Evolutionary conservation across 2,888 invertebrate genomes (phyloP), one percentile per base, ranked within the genome.

Genomic region (Dastarcus helophoroides): DNA sequence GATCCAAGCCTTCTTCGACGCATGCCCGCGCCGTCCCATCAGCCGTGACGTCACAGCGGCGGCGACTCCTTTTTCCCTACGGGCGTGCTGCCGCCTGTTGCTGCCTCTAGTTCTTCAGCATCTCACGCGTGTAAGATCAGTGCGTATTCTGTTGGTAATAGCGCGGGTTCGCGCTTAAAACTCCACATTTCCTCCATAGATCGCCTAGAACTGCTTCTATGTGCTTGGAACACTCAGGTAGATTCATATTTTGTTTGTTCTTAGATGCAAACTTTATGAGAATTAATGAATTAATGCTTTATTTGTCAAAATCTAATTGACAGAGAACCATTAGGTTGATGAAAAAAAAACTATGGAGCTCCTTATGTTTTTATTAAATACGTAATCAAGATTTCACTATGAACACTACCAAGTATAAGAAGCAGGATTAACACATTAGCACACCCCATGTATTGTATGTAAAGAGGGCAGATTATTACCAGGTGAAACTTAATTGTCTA

Each of bases 81-180:
- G 46, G 45, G 48, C 44, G 42, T 50, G 51, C 47, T 48, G 51
- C 54, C 56, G 62, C 62, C 62, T 63, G 62, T 63, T 63, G 62
- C 60, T n/a, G n/a, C n/a, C n/a, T n/a, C n/a, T 63, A 60, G 59
- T 60, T 46, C 49, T 55, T 48, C 57, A 51, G 50, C 53, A 51
- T 44, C 50, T 46, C 50, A 55, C 57, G 54, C 56, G 54, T 48
- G 48, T 50, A 44, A 43, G 41, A 43, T 44, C 48, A 48, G 30
- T 22, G 27, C 17, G 28, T 32, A 26, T 26, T 40, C 38, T 33
- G 38, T 32, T 39, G 40, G 44, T 38, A 43, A 40, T 41, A 42
- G 40, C 36, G 33, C 9, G 4, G 16, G 5, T 28, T 26, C 33
- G 33, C 33, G 33, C 33, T 25, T 5, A 6, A 17, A 7, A 7